Evolutionary conservation across 2,888 invertebrate genomes (phyloP), one percentile per base, ranked within the genome.

Genomic region (Drosophila flavopinicola): DNA sequence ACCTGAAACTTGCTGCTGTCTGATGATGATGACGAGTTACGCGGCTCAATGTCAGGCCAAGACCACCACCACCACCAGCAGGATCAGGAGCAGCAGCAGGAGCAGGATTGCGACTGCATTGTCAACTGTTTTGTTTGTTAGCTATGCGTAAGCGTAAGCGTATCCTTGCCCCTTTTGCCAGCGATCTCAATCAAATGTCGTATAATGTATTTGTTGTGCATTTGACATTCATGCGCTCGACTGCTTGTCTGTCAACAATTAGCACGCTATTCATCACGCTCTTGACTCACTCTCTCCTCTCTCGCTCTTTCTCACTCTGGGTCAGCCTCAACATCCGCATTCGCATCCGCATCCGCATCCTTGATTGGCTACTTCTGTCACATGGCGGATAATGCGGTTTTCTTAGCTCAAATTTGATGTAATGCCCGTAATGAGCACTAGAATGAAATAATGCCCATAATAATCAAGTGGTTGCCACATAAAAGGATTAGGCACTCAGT

Each of bases 201-300:
- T 13, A 35, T 61, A 54, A 56, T 60, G 63, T 70, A 58, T 80
- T 80, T 85, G 85, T 76, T 85, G 70, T 72, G 59, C 85, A 74
- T 80, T 75, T 80, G 80, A 83, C 74, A 85, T 83, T 80, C 79
- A 85, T 79, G 68, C 78, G 66, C 75, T 64, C 64, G 68, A 58
- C 77, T 84, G 82, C 78, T 65, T 86, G 86, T 80, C 88, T 90
- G 88, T 88, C 88, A 88, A 77, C 89, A 89, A 89, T 89, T 90
- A 89, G 90, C 90, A 90, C 90, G 85, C 90, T 89, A 89, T 89
- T 89, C 89, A 89, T 89, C 89, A 88, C 75, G 75, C 66, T 69
- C 71, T 66, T 65, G 63, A 74, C 74, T 73, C 20, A 20, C 20
- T 20, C 20, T 20, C 20, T 20, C 20, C 20, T 20, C 20, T 20